Percentiles rank a stretch among this genome's conserved stretches.
phyloP scores from a whole-genome alignment of 2,113 vertebrate species.

The Sterna hirundo region DNA sequence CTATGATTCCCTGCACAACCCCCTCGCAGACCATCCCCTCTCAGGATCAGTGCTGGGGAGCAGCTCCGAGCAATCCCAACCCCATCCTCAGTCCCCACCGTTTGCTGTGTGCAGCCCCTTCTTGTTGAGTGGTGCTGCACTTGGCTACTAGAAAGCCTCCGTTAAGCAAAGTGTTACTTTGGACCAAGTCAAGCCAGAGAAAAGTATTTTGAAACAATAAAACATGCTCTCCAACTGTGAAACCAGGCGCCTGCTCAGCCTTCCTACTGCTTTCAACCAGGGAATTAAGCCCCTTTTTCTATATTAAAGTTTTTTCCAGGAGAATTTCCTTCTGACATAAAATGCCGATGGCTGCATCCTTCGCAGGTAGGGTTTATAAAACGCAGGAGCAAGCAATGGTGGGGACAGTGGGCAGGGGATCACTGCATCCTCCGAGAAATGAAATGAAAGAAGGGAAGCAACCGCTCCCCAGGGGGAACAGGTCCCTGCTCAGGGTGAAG shows the following conservation, averaged over 20 bases:
- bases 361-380: neutral
- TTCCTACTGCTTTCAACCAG: neutral
- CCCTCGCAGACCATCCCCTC: neutral
- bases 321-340: neutral
- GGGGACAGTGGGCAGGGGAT: neutral
- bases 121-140: neutral
- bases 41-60: neutral
- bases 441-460: neutral
- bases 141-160: neutral
- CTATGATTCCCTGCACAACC: neutral
- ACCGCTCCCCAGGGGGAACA: neutral
- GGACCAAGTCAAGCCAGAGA: neutral
- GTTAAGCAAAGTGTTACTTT: neutral
- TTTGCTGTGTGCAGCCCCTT: neutral
- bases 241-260: neutral
- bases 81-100: neutral
- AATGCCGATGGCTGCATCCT: neutral
- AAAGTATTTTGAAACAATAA: neutral
- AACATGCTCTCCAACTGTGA: rapidly evolving
- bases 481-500: neutral
- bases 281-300: neutral
- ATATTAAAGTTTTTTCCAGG: neutral
- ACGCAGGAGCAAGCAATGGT: neutral
- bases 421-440: neutral
- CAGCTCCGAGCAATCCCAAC: neutral